phyloP scores from a whole-genome alignment of 2,888 invertebrate genomes.

The Cosmopolites sordidus region DNA sequence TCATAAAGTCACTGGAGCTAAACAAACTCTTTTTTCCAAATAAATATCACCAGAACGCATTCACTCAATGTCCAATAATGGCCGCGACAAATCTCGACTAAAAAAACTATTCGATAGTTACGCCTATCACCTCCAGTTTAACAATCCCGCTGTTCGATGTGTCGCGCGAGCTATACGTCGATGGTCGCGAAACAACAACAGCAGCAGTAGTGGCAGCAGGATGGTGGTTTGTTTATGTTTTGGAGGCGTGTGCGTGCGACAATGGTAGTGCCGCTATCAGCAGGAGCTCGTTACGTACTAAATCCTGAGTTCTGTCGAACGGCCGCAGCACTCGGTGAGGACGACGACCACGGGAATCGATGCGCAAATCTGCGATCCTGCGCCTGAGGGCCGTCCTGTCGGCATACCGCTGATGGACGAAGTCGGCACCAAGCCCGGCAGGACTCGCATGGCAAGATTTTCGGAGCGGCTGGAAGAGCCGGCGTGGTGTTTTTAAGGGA shows the following conservation, averaged over 20 bases:
- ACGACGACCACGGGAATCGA: slow-evolving; percentile 27
- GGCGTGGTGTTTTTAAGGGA: too few species aligned
- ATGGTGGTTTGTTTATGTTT: slow-evolving; percentile 18
- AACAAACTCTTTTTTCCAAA: too few species aligned
- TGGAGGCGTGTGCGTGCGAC: slow-evolving; percentile 16
- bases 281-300: slow-evolving; percentile 18
- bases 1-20: too few species aligned
- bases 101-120: too few species aligned
- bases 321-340: slow-evolving; percentile 16
- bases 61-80: too few species aligned
- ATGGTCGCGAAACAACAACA: slow-evolving; percentile 1
- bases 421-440: slow-evolving; percentile 11
- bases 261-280: slow-evolving; percentile 10
- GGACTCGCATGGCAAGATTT: slow-evolving; percentile 16
- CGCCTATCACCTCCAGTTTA: too few species aligned
- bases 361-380: slow-evolving; percentile 29
- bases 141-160: too few species aligned
- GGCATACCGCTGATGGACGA: slow-evolving; percentile 13
- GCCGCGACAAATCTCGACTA: too few species aligned
- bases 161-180: too few species aligned
- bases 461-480: not conserved
- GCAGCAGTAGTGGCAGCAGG: slow-evolving; percentile 3
- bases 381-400: slow-evolving; percentile 18
- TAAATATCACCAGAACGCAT: too few species aligned
- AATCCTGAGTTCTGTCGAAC: slow-evolving; percentile 19